Evolutionary conservation across 2,888 invertebrate species (phyloP).

Genomic region (Orthonychiurus folsomi): DNA sequence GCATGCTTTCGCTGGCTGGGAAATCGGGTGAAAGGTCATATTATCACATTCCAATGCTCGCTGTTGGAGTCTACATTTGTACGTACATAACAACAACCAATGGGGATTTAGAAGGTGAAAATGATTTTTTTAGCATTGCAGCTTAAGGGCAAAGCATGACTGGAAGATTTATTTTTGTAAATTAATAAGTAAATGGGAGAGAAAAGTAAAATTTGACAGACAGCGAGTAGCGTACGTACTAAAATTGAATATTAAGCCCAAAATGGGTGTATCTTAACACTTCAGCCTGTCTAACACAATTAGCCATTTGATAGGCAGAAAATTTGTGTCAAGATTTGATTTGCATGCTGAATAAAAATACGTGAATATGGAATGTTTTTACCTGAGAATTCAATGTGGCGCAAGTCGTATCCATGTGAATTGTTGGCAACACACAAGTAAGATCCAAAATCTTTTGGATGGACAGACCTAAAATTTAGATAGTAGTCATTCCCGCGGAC

Average conservation of each 20-base stretch:
- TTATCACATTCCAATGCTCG: too few species aligned
- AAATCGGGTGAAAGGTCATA: too few species aligned
- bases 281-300: background rate
- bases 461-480: conserved; percentile 60
- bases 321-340: background rate
- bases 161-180: too few species aligned
- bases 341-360: background rate
- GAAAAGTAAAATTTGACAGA: too few species aligned
- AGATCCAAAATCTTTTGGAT: conserved; percentile 61
- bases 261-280: conserved; percentile 2
- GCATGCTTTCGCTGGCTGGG: too few species aligned
- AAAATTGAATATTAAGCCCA: background rate
- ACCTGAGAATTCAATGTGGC: conserved; percentile 66
- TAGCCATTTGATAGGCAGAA: background rate
- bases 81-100: too few species aligned
- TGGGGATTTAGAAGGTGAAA: too few species aligned
- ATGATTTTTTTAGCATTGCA: too few species aligned
- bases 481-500: conserved; percentile 53
- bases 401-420: conserved; percentile 60
- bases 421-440: conserved; percentile 72
- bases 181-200: too few species aligned
- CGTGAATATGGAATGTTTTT: conserved; percentile 11
- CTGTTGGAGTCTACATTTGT: too few species aligned
- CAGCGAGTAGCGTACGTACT: too few species aligned
- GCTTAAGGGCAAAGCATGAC: too few species aligned